Conservation (phyloP, 1,140 invertebrate genomes). For the Oedothorax gibbosus region DNA sequence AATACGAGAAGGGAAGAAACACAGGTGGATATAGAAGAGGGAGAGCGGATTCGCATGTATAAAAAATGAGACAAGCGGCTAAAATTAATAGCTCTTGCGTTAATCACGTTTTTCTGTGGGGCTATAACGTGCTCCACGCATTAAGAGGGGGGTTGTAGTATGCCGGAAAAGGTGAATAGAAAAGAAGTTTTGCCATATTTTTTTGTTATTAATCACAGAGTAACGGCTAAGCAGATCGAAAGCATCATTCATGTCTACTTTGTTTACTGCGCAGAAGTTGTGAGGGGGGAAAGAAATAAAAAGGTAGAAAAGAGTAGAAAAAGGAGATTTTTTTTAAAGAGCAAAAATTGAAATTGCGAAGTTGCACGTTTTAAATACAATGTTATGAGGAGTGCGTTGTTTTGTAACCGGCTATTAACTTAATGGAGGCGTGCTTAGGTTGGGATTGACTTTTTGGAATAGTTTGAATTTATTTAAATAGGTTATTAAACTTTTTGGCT, state of each 20-base stretch:
- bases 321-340: neutral
- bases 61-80: slow-evolving; percentile 37
- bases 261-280: slow-evolving; percentile 13
- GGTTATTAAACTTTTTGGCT: neutral
- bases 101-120: slow-evolving; percentile 43
- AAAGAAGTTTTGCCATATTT: slow-evolving; percentile 31
- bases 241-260: slow-evolving; percentile 29
- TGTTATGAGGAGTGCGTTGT: neutral
- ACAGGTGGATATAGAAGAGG: slow-evolving; percentile 9
- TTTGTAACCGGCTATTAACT: slow-evolving; percentile 2
- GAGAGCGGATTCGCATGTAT: neutral
- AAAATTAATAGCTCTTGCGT: slow-evolving; percentile 39
- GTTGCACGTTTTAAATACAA: slow-evolving; percentile 4
- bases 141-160: neutral
- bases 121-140: slow-evolving; percentile 23
- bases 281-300: neutral
- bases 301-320: neutral
- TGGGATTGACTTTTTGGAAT: neutral
- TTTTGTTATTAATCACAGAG: slow-evolving; percentile 42
- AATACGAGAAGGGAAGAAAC: slow-evolving; percentile 16
- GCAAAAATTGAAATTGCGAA: slow-evolving; percentile 23
- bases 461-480: neutral
- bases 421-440: neutral
- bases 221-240: slow-evolving; percentile 35
- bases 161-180: slow-evolving; percentile 16